A percentile compares a stretch with the other conserved stretches of the same genome.
Evolutionary conservation across 1,140 invertebrate species (phyloP).

Genomic region (Eriosoma lanigerum): DNA sequence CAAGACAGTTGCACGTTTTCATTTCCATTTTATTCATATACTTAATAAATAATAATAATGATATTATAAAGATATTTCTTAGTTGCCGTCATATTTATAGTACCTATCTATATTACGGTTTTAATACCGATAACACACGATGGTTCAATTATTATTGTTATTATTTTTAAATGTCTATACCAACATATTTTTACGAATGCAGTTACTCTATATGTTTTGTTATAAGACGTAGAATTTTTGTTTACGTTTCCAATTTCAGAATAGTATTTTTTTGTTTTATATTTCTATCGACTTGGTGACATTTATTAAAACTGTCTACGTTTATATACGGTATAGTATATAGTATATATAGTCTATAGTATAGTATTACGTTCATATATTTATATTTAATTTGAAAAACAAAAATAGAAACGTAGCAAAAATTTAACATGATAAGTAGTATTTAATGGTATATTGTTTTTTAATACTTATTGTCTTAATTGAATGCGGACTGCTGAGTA

Average conservation of each 20-base stretch:
- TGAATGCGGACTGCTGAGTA: too few species aligned
- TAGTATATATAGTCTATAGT: not conserved
- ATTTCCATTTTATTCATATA: constrained; percentile 15
- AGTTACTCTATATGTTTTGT: constrained; percentile 7
- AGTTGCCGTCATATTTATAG: not conserved
- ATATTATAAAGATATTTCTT: not conserved
- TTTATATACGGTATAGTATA: too few species aligned
- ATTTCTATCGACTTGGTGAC: not conserved
- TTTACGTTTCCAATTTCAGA: constrained; percentile 8
- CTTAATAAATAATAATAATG: too few species aligned
- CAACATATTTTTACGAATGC: not conserved
- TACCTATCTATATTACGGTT: not conserved
- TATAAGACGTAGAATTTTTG: not conserved
- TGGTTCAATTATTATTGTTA: not conserved
- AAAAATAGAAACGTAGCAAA: not conserved
- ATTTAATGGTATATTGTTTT: too few species aligned
- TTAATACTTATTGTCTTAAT: too few species aligned
- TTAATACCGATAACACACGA: not conserved
- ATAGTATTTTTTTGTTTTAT: not conserved
- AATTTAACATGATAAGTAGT: not conserved
- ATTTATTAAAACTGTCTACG: not conserved
- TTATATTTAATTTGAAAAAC: not conserved
- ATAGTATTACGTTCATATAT: too few species aligned
- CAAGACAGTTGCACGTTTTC: not conserved
- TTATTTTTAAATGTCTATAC: not conserved